Evolutionary conservation across 1,140 invertebrate species (phyloP), one percentile per base, ranked within the genome.

Genomic region (Oedothorax gibbosus): DNA sequence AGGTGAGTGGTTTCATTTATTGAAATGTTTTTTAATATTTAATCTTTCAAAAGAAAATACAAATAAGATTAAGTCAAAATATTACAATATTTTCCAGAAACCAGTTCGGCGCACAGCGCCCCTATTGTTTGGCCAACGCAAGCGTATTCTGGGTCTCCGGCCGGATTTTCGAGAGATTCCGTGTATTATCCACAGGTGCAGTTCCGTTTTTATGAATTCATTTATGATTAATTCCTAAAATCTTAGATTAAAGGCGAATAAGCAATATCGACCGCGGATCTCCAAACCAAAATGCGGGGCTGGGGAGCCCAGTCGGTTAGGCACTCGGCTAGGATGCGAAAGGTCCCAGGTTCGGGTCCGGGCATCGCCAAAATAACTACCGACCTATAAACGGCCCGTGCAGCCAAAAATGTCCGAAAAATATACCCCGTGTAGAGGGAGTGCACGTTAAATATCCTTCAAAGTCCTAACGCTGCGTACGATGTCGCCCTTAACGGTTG

Each of bases 161-260:
- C 79, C 64, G 62, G 62, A 65, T 76, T 57, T 20, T 6, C 60
- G 9, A 72, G 72, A 53, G 81, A 83, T 7, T 75, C 81, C 14
- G 11, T 83, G 50, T 75, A 75, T 50, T 83, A 83, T 76, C 81
- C 81, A 6, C 81, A 83, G 72, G 81, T 83, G 53, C 73, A 18
- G 49, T 81, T 66, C 1, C 20, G 5, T 35, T 35, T 35, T 35
- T 35, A 35, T 35, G 5, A 35, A 35, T 64, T 20, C 15, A 64
- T n/a, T 15, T 12, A 62, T 62, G 8, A 0, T 62, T 15, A 62
- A 62, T 14, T 62, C 14, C n/a, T 60, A n/a, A 2, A 62, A 62
- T 7, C 6, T 4, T 10, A 1, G 11, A 14, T 60, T 60, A 60
- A 60, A 7, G n/a, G 11, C 2, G 11, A 60, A 60, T 14, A 3